phyloP scores from a whole-genome alignment of 1,140 invertebrate species.

The Procambarus virginalis region DNA sequence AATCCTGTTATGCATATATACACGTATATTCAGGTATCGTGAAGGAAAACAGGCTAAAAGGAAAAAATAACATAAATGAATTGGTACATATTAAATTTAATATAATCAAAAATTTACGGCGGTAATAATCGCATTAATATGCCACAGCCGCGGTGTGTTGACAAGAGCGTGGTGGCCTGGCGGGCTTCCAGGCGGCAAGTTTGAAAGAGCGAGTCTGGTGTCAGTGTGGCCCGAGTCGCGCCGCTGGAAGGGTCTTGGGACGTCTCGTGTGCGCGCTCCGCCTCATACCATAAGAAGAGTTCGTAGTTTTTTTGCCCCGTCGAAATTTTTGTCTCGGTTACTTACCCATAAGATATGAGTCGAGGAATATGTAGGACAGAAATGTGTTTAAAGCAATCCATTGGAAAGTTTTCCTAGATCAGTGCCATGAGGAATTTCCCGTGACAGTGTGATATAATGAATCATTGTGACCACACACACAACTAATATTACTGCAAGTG shows the following conservation, averaged over 20 bases:
- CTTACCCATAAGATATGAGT: neutral
- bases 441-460: neutral
- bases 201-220: constrained; percentile 9
- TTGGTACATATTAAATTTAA: too few species aligned
- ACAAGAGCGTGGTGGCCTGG: constrained; percentile 30
- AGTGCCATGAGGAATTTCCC: neutral
- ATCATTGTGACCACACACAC: too few species aligned
- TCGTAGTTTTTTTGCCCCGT: neutral
- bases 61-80: too few species aligned
- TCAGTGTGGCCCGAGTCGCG: constrained; percentile 33
- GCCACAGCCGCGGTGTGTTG: neutral
- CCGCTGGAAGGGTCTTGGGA: constrained; percentile 13
- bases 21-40: too few species aligned
- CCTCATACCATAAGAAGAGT: neutral
- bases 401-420: neutral
- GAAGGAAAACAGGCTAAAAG: too few species aligned
- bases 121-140: neutral
- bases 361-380: neutral
- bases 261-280: neutral
- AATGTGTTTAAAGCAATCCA: neutral
- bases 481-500: too few species aligned
- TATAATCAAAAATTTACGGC: too few species aligned
- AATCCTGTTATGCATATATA: too few species aligned
- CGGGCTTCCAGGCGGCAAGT: constrained; percentile 31
- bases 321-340: neutral